These are phyloP conservation scores for Drosophila diplacantha DNA, from an alignment of 2,888 invertebrate species.

Conservation along the genomic window DNA sequence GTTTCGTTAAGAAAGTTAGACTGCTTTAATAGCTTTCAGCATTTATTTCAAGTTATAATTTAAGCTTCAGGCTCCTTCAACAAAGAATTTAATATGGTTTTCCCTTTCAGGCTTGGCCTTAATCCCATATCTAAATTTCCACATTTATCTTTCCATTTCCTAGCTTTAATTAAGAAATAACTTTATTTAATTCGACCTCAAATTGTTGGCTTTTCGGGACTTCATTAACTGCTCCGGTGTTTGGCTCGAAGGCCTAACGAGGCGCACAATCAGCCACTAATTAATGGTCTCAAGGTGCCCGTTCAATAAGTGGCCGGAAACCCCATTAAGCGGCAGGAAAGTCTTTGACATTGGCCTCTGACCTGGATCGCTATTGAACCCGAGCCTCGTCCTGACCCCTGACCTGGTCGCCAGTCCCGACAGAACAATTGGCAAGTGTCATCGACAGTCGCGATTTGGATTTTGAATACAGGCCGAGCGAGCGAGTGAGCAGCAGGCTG, in stretches of 20 bases:
- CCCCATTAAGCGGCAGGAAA: constrained; percentile 19
- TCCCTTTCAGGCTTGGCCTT: not conserved
- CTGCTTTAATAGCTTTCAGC: not conserved
- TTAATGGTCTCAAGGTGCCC: constrained; percentile 51
- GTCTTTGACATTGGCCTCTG: constrained; percentile 30
- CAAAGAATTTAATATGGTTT: not conserved
- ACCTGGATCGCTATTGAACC: constrained; percentile 28
- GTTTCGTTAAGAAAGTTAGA: not conserved
- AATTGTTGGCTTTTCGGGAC: constrained; percentile 8
- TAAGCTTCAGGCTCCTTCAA: too few relatives aligned
- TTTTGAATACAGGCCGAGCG: not conserved
- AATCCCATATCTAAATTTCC: not conserved
- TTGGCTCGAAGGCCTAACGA: constrained; percentile 38
- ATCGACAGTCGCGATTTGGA: constrained; percentile 36
- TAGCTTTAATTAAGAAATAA: constrained; percentile 20
- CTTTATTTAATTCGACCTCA: constrained; percentile 17
- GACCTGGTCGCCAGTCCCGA: constrained; percentile 3
- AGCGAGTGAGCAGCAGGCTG: not conserved
- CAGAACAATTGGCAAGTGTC: constrained; percentile 43
- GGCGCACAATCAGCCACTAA: constrained; percentile 60
- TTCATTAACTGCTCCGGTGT: constrained; percentile 27
- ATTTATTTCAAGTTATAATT: too few relatives aligned
- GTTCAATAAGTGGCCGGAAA: constrained; percentile 44
- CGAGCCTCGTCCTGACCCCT: not conserved
- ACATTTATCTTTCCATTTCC: constrained; percentile 2